phyloP scores from a whole-genome alignment of 2,113 vertebrate genomes.

The Sminthopsis crassicaudata region DNA sequence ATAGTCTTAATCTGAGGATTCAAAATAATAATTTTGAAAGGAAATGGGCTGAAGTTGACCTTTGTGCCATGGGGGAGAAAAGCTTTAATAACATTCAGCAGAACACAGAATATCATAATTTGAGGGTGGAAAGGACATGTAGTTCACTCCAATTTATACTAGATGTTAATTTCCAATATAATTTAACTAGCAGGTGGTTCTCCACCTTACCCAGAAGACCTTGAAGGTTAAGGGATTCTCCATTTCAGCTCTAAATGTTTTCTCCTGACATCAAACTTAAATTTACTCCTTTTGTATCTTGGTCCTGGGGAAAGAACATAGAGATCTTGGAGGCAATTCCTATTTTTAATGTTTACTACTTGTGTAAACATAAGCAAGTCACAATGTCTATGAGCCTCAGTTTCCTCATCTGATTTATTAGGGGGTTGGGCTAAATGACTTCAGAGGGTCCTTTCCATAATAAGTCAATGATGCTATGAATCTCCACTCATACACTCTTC shows the following conservation, averaged over 20 bases:
- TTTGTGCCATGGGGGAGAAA: background rate
- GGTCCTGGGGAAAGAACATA: background rate
- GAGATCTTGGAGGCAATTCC: background rate
- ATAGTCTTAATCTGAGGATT: background rate
- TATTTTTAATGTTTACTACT: background rate
- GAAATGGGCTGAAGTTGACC: background rate
- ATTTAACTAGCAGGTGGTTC: background rate
- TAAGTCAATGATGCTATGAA: background rate
- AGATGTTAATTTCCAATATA: background rate
- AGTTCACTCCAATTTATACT: background rate
- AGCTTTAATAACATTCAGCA: constrained; percentile 16
- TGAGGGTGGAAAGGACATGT: background rate
- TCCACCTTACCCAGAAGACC: background rate
- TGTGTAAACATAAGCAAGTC: background rate
- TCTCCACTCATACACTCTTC: background rate
- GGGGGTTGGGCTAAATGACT: background rate
- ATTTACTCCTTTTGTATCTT: background rate
- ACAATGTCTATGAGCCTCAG: background rate
- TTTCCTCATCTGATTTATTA: background rate
- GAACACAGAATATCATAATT: constrained; percentile 8
- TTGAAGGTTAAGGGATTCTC: background rate
- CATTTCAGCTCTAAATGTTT: background rate
- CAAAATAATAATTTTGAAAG: background rate
- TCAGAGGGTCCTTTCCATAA: background rate
- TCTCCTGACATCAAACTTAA: background rate